Percentiles rank a stretch among this genome's conserved stretches.
phyloP scores from a whole-genome alignment of 1,140 invertebrate genomes.

The Chelonus insularis region DNA sequence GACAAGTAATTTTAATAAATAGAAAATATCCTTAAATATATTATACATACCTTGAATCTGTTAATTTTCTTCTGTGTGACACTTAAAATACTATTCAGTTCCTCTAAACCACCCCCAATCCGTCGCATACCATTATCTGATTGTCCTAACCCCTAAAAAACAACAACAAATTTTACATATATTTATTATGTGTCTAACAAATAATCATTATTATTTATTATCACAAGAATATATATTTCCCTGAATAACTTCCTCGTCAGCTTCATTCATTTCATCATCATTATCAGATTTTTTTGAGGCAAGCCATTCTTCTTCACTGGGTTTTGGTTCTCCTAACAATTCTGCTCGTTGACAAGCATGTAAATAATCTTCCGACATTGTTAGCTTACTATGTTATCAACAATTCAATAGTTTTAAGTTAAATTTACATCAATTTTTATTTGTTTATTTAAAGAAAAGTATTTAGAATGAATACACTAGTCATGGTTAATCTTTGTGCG shows the following conservation, averaged over 20 bases:
- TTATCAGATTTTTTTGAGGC: slow-evolving; percentile 34
- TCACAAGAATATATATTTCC: no score
- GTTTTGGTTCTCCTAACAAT: slow-evolving; percentile 69
- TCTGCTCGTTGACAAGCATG: slow-evolving; percentile 75
- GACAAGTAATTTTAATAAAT: no score
- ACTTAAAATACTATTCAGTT: slow-evolving; percentile 78
- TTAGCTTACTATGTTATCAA: background rate
- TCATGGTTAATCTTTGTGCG: no score
- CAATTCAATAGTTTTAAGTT: no score
- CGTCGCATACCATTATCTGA: slow-evolving; percentile 70
- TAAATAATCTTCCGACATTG: slow-evolving; percentile 60
- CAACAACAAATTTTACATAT: background rate
- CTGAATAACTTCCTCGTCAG: slow-evolving; percentile 37
- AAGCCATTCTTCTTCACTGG: slow-evolving; percentile 67
- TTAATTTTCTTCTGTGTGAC: slow-evolving; percentile 86
- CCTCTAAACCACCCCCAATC: slow-evolving; percentile 76
- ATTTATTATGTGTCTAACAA: no score
- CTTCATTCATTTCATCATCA: slow-evolving; percentile 24
- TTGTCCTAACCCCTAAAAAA: slow-evolving; percentile 15
- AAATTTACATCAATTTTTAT: no score
- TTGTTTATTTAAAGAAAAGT: no score
- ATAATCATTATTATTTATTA: no score
- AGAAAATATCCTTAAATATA: no score
- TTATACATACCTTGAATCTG: slow-evolving; percentile 73
- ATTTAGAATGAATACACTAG: no score